Percentiles rank a stretch among this genome's conserved stretches.
Evolutionary conservation across 2,113 vertebrate genomes (phyloP).

Genomic region (Ictalurus furcatus): DNA sequence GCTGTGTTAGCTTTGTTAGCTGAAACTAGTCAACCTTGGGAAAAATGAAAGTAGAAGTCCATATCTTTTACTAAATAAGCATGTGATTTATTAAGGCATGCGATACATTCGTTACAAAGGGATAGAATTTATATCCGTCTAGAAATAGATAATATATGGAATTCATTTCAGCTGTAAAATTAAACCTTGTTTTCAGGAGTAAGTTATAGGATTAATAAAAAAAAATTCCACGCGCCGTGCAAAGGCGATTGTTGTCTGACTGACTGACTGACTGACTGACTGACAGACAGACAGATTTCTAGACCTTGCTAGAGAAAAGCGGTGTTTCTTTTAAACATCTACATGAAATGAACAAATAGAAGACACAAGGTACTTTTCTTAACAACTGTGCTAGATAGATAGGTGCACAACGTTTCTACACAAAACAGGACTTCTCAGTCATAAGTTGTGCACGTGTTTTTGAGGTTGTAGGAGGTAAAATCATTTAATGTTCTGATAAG

Average conservation of each 20-base stretch:
- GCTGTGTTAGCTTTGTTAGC: constrained; percentile 35
- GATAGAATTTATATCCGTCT: neutral
- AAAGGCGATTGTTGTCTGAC: neutral
- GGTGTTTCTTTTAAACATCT: neutral
- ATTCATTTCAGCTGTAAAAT: neutral
- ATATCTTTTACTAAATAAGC: neutral
- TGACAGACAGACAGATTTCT: no score
- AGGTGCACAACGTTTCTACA: no score
- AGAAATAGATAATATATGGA: neutral
- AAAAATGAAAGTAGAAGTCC: constrained; percentile 32
- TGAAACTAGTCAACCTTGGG: neutral
- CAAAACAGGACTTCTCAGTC: no score
- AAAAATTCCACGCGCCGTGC: neutral
- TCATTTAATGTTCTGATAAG: neutral
- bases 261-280: neutral
- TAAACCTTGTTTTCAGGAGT: neutral
- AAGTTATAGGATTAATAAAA: neutral
- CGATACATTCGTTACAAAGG: neutral
- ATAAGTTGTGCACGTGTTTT: neutral
- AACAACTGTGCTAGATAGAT: neutral
- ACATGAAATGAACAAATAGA: neutral
- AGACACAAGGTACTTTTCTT: neutral
- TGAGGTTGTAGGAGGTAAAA: neutral
- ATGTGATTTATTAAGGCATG: neutral
- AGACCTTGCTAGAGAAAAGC: neutral